phyloP scores from a whole-genome alignment of 2,888 invertebrate genomes.

The Sacculina carcini region DNA sequence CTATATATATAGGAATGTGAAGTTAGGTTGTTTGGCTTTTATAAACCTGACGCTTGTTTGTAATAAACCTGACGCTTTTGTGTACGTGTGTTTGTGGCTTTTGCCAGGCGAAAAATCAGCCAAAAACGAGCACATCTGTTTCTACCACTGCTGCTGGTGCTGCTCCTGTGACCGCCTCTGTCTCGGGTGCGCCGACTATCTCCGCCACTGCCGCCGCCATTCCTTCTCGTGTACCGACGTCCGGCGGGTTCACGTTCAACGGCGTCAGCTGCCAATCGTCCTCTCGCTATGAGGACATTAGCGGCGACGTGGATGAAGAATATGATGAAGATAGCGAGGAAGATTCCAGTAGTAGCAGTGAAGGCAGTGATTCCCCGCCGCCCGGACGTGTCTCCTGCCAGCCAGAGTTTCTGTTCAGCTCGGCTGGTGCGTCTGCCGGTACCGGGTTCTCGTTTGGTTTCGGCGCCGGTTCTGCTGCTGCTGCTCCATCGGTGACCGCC shows the following conservation, averaged over 20 bases:
- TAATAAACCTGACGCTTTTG: no score
- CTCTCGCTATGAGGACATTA: background rate
- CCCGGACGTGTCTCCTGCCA: background rate
- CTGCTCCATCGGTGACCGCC: background rate
- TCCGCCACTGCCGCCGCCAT: background rate
- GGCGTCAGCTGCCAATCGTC: background rate
- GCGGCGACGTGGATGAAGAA: background rate
- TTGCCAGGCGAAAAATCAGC: no score
- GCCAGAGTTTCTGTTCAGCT: background rate
- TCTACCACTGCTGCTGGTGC: background rate
- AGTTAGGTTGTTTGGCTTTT: no score
- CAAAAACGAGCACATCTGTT: background rate
- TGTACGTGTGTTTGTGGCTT: no score
- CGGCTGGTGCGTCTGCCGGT: background rate
- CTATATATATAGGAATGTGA: no score
- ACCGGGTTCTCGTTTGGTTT: background rate
- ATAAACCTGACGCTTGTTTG: no score
- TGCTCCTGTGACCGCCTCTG: background rate
- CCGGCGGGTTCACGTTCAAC: slow-evolving; percentile 1
- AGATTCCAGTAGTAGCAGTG: background rate
- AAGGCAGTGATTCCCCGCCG: background rate
- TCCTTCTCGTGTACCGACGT: background rate
- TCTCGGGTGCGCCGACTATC: background rate
- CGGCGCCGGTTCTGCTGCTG: background rate
- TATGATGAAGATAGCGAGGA: background rate